Evolutionary conservation across 2,888 invertebrate genomes (phyloP), one percentile per base, ranked within the genome.

Genomic region (Drosophila gaucha): DNA sequence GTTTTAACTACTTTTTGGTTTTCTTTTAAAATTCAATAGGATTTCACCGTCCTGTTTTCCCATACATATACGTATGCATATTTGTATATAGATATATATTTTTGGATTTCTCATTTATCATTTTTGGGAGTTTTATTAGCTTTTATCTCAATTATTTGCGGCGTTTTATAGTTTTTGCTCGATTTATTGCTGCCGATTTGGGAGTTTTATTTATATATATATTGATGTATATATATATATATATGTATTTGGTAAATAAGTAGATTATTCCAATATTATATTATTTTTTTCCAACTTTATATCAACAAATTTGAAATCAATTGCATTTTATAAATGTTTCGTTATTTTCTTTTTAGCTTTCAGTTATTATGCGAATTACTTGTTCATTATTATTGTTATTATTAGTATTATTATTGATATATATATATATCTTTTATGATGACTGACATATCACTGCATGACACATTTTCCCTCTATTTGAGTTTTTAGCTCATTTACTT

Each of bases 391-490:
- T 74, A 56, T 67, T 62, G 65, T 60, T 69, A 56, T n/a, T n/a
- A n/a, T n/a, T n/a, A n/a, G n/a, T n/a, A n/a, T n/a, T n/a, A n/a
- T n/a, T n/a, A n/a, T n/a, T n/a, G n/a, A n/a, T n/a, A n/a, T n/a
- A n/a, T n/a, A n/a, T 58, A 63, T 62, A 71, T 73, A 75, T 72
- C 64, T 36, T 49, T 84, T 82, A 79, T 85, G 82, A 80, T 90
- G 90, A 91, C 82, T 92, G 92, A 93, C 92, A 92, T 92, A 92
- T 97, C 96, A 97, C 96, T 97, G 97, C 95, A 97, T 95, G 93
- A 96, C 96, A 94, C 97, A 97, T 94, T 97, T 97, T 94, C 97
- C 97, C 94, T 98, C 98, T 93, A 98, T 96, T 94, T 97, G 97
- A 92, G 97, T 95, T 94, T 97, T 98, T 93, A 98, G 94, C 94